A percentile compares a stretch with the other conserved stretches of the same genome.
phyloP scores from a whole-genome alignment of 1,140 invertebrate species.

The Bursaphelenchus mucronatus region DNA sequence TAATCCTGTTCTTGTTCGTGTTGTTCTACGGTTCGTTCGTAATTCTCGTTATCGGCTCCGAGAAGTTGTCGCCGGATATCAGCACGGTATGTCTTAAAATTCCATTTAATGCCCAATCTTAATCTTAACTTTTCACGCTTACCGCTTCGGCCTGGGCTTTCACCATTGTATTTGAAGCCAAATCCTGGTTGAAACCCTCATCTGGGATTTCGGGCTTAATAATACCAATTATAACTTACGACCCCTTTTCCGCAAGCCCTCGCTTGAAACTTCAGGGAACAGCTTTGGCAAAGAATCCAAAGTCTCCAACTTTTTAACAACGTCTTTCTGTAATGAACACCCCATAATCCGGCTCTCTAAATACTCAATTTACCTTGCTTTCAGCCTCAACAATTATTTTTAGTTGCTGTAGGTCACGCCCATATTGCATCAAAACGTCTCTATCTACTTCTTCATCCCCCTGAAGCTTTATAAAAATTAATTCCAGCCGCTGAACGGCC shows the following conservation, averaged over 20 bases:
- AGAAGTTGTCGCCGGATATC: conserved; percentile 44
- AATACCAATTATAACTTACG: conserved; percentile 7
- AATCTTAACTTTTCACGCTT: not conserved
- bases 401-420: conserved; percentile 42
- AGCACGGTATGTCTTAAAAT: conserved; percentile 39
- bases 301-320: conserved; percentile 29
- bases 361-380: conserved; percentile 26
- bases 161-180: conserved; percentile 24
- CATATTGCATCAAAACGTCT: conserved; percentile 45
- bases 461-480: conserved; percentile 44
- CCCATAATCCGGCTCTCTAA: not conserved
- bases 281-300: conserved; percentile 25
- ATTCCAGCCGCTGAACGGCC: conserved; percentile 19
- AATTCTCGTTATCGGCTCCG: conserved; percentile 22
- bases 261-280: conserved; percentile 13
- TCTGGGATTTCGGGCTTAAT: not conserved
- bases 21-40: conserved; percentile 17
- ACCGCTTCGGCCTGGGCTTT: conserved; percentile 17
- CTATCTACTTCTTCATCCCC: conserved; percentile 35
- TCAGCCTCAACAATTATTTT: conserved; percentile 48
- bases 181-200: conserved; percentile 19
- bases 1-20: conserved; percentile 22
- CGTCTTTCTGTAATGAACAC: conserved; percentile 21
- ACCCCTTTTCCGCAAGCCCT: conserved; percentile 19
- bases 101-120: not conserved